Conservation (phyloP, 2,113 vertebrate species). For the Hypomesus transpacificus region DNA sequence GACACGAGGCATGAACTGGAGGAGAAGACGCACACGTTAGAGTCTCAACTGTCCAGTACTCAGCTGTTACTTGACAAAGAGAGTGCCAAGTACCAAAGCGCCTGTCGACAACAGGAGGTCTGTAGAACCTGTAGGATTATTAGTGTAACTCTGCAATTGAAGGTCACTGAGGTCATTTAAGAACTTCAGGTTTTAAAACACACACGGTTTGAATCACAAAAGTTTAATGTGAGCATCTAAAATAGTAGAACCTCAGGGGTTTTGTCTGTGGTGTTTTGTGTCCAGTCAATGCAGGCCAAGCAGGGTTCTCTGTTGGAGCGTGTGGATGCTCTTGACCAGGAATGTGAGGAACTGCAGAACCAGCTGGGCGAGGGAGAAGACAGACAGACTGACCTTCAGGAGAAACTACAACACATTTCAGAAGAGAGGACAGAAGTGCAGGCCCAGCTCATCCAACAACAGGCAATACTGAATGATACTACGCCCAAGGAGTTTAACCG, state of each 20-base stretch:
- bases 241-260: background rate
- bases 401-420: constrained; percentile 60
- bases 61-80: constrained; percentile 80
- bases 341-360: constrained; percentile 77
- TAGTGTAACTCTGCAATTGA: background rate
- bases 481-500: background rate
- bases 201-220: no score
- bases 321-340: constrained; percentile 76
- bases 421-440: constrained; percentile 61
- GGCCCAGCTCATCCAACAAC: constrained; percentile 69
- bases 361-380: constrained; percentile 73
- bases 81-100: constrained; percentile 76
- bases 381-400: constrained; percentile 58
- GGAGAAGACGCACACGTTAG: constrained; percentile 68
- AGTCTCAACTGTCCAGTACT: constrained; percentile 67
- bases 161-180: no score
- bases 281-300: constrained; percentile 84
- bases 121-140: constrained; percentile 12
- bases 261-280: background rate
- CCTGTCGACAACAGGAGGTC: constrained; percentile 83
- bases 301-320: constrained; percentile 79
- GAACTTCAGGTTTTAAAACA: no score
- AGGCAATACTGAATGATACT: constrained; percentile 61
- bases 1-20: constrained; percentile 64
- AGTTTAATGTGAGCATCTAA: background rate